Percentiles rank a stretch among this genome's conserved stretches.
Evolutionary conservation across 1,140 invertebrate genomes (phyloP).

Genomic region (Zaprionus gabonicus): DNA sequence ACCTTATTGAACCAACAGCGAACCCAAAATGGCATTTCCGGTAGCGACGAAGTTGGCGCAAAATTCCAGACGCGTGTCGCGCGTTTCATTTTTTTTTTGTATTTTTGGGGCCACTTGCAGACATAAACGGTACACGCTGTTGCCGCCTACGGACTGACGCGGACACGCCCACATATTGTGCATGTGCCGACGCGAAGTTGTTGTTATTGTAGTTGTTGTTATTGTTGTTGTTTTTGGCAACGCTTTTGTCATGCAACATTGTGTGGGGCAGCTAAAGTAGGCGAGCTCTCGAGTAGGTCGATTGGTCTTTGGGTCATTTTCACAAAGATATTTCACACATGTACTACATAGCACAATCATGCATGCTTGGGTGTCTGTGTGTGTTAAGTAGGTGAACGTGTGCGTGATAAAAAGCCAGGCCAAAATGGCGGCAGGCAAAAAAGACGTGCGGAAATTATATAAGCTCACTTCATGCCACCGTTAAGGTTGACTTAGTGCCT

Average conservation of each 20-base stretch:
- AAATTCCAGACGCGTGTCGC: constrained; percentile 67
- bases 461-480: constrained; percentile 63
- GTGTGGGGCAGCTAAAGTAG: constrained; percentile 56
- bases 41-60: constrained; percentile 41
- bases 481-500: constrained; percentile 62
- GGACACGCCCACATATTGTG: constrained; percentile 17
- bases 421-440: constrained; percentile 20
- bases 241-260: constrained; percentile 61
- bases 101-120: constrained; percentile 52
- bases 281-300: constrained; percentile 65
- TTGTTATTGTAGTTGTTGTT: constrained; percentile 7
- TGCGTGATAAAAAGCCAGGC: constrained; percentile 37
- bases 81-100: constrained; percentile 16
- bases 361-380: constrained; percentile 8
- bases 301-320: constrained; percentile 55
- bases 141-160: constrained; percentile 8
- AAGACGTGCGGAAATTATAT: constrained; percentile 69
- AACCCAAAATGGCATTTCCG: constrained; percentile 72
- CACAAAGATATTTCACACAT: background rate
- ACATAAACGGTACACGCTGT: constrained; percentile 9
- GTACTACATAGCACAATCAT: background rate
- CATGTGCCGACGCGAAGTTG: constrained; percentile 4
- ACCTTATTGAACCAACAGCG: constrained; percentile 60
- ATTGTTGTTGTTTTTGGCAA: constrained; percentile 31
- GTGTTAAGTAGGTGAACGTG: background rate